Evolutionary conservation across 2,888 invertebrate genomes (phyloP).

Genomic region (Brachyptera putata): DNA sequence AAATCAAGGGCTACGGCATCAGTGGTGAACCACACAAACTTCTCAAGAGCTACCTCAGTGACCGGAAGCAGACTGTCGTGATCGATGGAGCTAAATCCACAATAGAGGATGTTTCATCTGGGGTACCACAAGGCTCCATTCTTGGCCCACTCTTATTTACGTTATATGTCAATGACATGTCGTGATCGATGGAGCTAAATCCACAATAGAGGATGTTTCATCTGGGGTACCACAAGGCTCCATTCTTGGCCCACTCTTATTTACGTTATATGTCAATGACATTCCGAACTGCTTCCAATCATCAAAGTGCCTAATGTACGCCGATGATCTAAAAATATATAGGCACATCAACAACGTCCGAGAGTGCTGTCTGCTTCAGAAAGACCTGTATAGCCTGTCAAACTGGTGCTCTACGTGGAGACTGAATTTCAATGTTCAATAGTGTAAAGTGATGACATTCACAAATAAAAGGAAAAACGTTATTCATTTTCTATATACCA

Average conservation of each 20-base stretch:
- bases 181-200: background rate
- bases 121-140: constrained; percentile 12
- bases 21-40: background rate
- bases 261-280: constrained; percentile 7
- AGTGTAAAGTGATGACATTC: constrained; percentile 1
- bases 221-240: constrained; percentile 13
- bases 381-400: background rate
- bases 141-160: background rate
- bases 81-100: background rate
- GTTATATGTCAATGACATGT: constrained; percentile 11
- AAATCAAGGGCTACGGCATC: background rate
- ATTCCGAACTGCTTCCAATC: background rate
- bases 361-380: background rate
- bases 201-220: background rate
- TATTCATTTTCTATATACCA: background rate
- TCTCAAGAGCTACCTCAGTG: background rate
- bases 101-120: background rate
- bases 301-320: constrained; percentile 12
- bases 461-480: constrained; percentile 8
- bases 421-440: background rate
- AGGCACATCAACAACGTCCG: background rate
- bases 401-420: constrained; percentile 6
- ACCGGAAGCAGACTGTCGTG: constrained; percentile 5
- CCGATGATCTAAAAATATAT: constrained; percentile 9
- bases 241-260: background rate